Evolutionary conservation across 2,113 vertebrate species (phyloP).

Genomic region (Aix galericulata): DNA sequence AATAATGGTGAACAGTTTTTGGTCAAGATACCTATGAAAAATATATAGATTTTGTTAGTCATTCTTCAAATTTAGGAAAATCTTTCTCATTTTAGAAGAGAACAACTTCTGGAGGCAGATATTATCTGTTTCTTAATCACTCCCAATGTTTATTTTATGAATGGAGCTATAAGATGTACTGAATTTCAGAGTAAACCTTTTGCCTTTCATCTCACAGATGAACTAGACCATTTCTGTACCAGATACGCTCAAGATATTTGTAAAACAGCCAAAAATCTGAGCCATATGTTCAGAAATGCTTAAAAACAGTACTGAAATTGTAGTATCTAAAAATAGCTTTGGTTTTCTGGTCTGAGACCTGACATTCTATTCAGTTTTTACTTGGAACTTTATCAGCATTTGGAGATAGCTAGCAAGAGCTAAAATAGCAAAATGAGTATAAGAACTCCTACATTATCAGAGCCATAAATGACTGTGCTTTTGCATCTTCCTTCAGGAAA

Average conservation of each 20-base stretch:
- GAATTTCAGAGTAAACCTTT: constrained; percentile 25
- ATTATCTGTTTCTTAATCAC: constrained; percentile 47
- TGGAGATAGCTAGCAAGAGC: background rate
- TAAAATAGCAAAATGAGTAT: background rate
- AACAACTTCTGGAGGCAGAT: constrained; percentile 39
- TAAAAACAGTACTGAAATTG: background rate
- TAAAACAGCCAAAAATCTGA: background rate
- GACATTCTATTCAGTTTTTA: background rate
- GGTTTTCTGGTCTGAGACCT: background rate
- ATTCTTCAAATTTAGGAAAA: constrained; percentile 58
- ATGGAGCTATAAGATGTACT: background rate
- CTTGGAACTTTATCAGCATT: background rate
- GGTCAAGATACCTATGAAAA: constrained; percentile 47
- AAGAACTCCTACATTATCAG: background rate
- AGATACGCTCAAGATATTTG: background rate
- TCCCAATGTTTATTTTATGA: constrained; percentile 21
- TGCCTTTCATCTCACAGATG: background rate
- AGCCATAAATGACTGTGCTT: background rate
- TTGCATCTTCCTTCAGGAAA: background rate
- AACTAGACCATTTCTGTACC: background rate
- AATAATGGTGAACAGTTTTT: background rate
- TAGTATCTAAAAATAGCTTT: background rate
- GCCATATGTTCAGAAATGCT: background rate
- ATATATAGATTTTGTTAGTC: background rate
- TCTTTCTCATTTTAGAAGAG: constrained; percentile 63